These are phyloP conservation scores for Pangasius sanitwongsei DNA, from an alignment of 2,797 vertebrate species.

Conservation along the genomic window DNA sequence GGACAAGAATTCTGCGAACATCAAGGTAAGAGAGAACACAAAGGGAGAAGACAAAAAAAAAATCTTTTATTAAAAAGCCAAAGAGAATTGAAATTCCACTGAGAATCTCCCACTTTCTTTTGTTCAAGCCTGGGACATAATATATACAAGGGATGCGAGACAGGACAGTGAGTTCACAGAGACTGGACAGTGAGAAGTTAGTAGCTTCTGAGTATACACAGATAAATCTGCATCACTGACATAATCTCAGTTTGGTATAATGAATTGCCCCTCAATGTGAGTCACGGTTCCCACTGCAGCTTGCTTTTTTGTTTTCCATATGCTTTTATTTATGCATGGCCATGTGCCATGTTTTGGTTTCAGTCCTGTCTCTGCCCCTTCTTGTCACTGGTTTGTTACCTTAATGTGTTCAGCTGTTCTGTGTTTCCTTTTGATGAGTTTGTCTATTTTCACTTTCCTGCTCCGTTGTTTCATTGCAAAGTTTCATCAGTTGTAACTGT, in stretches of 20 bases:
- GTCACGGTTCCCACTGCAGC: not conserved
- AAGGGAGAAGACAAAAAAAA: not conserved
- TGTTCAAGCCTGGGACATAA: not conserved
- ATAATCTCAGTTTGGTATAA: not conserved
- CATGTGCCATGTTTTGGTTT: not conserved
- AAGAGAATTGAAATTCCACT: not conserved
- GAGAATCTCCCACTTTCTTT: not conserved
- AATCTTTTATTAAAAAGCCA: not conserved
- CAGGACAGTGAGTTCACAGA: not conserved
- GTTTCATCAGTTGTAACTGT: not conserved
- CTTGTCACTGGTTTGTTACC: not conserved
- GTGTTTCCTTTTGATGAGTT: not conserved
- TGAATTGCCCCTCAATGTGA: not conserved
- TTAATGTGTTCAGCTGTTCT: not conserved
- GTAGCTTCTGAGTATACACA: not conserved
- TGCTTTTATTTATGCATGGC: not conserved
- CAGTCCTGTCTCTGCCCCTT: not conserved
- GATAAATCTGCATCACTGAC: not conserved
- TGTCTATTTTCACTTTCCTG: not conserved
- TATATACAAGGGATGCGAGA: not conserved
- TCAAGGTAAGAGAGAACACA: not conserved
- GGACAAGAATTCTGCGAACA: not conserved
- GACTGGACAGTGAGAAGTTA: too few species aligned
- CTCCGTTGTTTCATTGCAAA: not conserved
- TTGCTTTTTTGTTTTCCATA: not conserved